These are phyloP conservation scores for Parnassius smintheus DNA, from an alignment of 2,888 invertebrate species.

Conservation along the genomic window DNA sequence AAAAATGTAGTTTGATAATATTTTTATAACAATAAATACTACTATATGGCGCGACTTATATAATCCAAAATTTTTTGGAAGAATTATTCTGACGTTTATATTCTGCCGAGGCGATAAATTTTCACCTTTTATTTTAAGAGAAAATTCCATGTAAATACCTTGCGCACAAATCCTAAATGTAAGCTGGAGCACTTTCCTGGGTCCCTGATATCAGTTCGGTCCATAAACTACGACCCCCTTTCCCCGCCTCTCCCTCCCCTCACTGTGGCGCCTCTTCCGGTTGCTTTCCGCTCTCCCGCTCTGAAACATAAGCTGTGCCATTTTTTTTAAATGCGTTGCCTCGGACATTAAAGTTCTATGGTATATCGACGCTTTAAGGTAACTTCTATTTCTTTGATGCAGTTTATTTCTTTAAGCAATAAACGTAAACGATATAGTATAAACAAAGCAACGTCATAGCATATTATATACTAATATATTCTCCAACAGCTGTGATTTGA, in stretches of 20 bases:
- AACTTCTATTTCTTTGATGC: conserved; percentile 59
- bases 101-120: conserved; percentile 31
- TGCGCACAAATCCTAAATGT: conserved; percentile 71
- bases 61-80: conserved; percentile 20
- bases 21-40: neutral
- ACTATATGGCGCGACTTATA: neutral
- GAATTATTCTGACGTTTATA: conserved; percentile 29
- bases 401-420: conserved; percentile 44
- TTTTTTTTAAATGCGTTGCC: conserved; percentile 74
- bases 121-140: conserved; percentile 41
- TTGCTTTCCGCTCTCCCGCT: conserved; percentile 56
- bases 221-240: conserved; percentile 65
- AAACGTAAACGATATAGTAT: neutral
- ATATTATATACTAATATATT: too few species aligned
- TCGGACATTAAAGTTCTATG: conserved; percentile 59
- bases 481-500: too few species aligned
- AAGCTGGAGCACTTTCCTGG: conserved; percentile 74
- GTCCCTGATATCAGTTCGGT: conserved; percentile 75
- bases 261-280: conserved; percentile 41
- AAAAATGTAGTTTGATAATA: neutral
- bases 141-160: conserved; percentile 67
- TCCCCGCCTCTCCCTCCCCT: conserved; percentile 33
- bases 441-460: too few species aligned
- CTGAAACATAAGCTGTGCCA: conserved; percentile 68
- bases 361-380: conserved; percentile 62